Percentiles rank a stretch among this genome's conserved stretches.
phyloP scores from a whole-genome alignment of 2,113 vertebrate species.

The Leucopternis melanops region DNA sequence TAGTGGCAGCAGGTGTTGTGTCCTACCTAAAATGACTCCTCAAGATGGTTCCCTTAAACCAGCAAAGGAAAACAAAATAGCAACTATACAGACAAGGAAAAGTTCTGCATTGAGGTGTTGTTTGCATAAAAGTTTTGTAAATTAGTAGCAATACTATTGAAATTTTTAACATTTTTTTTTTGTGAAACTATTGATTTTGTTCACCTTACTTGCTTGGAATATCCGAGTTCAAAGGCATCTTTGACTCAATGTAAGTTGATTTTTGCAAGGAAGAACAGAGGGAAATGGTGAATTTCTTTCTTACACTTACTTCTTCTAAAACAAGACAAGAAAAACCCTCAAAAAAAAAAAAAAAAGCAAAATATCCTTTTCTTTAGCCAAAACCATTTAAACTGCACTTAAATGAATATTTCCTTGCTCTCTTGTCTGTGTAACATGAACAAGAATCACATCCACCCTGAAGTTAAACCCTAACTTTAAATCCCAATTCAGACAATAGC shows the following conservation, averaged over 20 bases:
- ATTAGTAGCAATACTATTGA: not conserved
- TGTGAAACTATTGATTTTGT: not conserved
- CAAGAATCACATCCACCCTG: not conserved
- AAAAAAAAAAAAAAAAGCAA: too few species aligned
- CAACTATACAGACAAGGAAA: not conserved
- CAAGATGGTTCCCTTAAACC: not conserved
- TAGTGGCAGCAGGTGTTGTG: not conserved
- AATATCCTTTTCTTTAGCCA: not conserved
- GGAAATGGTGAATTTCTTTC: not conserved
- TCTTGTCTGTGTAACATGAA: not conserved
- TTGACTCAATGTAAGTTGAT: not conserved
- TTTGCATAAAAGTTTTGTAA: not conserved
- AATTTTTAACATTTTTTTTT: not conserved
- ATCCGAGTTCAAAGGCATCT: not conserved
- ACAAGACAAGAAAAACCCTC: not conserved
- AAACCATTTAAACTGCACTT: not conserved
- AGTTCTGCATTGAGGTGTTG: not conserved
- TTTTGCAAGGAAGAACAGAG: not conserved
- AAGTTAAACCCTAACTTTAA: not conserved
- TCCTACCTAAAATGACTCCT: not conserved
- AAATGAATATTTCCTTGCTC: not conserved
- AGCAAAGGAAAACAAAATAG: not conserved
- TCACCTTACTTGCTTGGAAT: not conserved
- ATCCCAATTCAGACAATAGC: not conserved
- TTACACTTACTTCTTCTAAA: not conserved